Conservation (phyloP, 2,888 invertebrate genomes). For the Boloria euphrosyne region DNA sequence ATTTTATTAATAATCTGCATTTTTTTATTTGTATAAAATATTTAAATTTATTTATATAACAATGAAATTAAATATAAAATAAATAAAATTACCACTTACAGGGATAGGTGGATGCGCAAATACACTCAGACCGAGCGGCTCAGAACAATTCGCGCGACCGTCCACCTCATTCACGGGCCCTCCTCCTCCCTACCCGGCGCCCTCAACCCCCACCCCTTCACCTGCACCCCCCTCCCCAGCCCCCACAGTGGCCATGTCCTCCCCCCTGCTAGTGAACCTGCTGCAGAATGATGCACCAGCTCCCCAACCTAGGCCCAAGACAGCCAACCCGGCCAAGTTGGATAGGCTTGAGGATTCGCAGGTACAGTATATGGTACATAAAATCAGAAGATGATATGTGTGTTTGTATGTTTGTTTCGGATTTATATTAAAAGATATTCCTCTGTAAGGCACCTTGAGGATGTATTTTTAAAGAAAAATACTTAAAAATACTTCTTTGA, state of each 20-base stretch:
- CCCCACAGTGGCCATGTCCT: slow-evolving; percentile 88
- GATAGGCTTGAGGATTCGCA: slow-evolving; percentile 71
- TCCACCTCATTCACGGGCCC: slow-evolving; percentile 61
- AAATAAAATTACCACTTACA: slow-evolving; percentile 31
- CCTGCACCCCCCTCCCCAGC: slow-evolving; percentile 46
- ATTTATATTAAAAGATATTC: background rate
- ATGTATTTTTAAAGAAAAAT: too few relatives aligned
- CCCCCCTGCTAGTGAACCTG: slow-evolving; percentile 94
- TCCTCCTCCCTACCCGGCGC: slow-evolving; percentile 63
- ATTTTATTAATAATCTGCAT: too few relatives aligned
- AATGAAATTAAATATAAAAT: too few relatives aligned
- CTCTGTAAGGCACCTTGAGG: too few relatives aligned
- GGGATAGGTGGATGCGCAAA: slow-evolving; percentile 40
- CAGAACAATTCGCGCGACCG: slow-evolving; percentile 43
- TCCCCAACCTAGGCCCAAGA: slow-evolving; percentile 61
- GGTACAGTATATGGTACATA: slow-evolving; percentile 46
- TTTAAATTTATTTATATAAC: background rate
- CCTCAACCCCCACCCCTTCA: slow-evolving; percentile 45
- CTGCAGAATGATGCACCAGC: slow-evolving; percentile 91
- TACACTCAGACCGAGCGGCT: slow-evolving; percentile 26
- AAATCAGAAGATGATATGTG: background rate
- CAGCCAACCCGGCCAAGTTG: slow-evolving; percentile 65
- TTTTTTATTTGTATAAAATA: too few relatives aligned
- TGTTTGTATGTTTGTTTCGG: background rate
- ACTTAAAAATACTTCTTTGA: too few relatives aligned